phyloP scores from a whole-genome alignment of 2,888 invertebrate genomes.

The Nowickia ferox region DNA sequence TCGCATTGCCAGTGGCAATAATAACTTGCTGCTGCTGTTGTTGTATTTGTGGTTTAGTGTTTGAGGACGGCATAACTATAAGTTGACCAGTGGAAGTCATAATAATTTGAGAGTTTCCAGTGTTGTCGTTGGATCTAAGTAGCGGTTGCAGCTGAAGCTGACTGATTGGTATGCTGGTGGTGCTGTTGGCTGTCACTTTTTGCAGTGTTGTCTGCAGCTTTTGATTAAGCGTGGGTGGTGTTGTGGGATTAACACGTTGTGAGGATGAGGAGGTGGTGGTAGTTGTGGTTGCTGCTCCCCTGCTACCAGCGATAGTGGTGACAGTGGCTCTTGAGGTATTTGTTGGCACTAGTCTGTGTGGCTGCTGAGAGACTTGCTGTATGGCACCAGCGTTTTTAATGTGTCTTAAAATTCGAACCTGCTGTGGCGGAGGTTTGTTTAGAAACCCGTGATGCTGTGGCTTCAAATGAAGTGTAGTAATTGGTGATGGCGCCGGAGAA shows the following conservation, averaged over 20 bases:
- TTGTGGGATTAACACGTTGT: conserved; percentile 66
- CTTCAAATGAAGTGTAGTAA: conserved; percentile 81
- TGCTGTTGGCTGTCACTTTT: conserved; percentile 75
- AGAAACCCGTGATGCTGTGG: conserved; percentile 76
- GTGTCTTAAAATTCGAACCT: conserved; percentile 80
- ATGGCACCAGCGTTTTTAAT: conserved; percentile 77
- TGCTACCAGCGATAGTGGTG: conserved; percentile 89
- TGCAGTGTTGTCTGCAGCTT: conserved; percentile 74
- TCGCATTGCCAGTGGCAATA: conserved; percentile 69
- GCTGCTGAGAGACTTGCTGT: conserved; percentile 71
- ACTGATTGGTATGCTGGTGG: conserved; percentile 75
- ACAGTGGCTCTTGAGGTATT: conserved; percentile 92
- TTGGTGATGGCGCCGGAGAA: conserved; percentile 70
- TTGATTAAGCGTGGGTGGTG: conserved; percentile 85
- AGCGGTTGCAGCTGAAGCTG: conserved; percentile 79
- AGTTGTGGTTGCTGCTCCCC: conserved; percentile 83
- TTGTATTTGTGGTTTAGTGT: conserved; percentile 74
- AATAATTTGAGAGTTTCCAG: conserved; percentile 80
- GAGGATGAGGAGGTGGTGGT: conserved; percentile 67
- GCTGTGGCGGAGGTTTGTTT: conserved; percentile 69
- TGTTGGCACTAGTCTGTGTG: conserved; percentile 81
- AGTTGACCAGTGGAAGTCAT: conserved; percentile 83
- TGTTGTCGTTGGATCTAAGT: conserved; percentile 73
- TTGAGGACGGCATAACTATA: conserved; percentile 80
- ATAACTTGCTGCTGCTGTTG: conserved; percentile 74